These are phyloP conservation scores for Solea senegalensis DNA, from an alignment of 2,113 vertebrate genomes.

Conservation along the genomic window DNA sequence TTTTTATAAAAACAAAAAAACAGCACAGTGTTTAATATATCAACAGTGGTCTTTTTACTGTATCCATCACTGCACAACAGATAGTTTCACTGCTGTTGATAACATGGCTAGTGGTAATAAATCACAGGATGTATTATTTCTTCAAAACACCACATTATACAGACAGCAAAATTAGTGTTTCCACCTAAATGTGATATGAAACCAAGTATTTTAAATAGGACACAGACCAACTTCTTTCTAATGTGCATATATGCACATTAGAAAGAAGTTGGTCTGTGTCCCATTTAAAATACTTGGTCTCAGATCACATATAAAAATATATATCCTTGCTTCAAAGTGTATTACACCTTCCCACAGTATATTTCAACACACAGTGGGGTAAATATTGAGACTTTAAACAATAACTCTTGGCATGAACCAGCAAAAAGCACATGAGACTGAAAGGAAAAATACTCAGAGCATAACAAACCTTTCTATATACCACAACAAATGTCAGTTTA, in stretches of 20 bases:
- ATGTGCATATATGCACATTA: too few relatives aligned
- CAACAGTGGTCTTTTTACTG: neutral
- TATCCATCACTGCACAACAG: neutral
- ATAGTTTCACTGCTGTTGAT: neutral
- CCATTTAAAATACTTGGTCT: neutral
- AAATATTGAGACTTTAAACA: neutral
- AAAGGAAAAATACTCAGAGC: neutral
- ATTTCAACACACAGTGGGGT: neutral
- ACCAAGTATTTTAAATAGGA: neutral
- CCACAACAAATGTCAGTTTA: neutral
- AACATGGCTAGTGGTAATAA: neutral
- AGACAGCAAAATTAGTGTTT: too few relatives aligned
- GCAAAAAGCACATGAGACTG: neutral
- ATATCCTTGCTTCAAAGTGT: neutral
- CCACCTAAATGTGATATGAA: neutral
- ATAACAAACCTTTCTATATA: neutral
- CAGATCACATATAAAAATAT: neutral
- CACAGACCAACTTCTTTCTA: neutral
- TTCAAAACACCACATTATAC: neutral
- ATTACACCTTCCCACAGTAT: neutral
- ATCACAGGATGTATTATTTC: neutral
- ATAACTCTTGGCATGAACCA: neutral
- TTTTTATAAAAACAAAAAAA: neutral
- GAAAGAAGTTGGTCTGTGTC: neutral
- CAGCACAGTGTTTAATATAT: neutral